Percentiles rank a stretch among this genome's conserved stretches.
Evolutionary conservation across 2,797 vertebrate species (phyloP).

Genomic region (Scolopax bukidnonensis): DNA sequence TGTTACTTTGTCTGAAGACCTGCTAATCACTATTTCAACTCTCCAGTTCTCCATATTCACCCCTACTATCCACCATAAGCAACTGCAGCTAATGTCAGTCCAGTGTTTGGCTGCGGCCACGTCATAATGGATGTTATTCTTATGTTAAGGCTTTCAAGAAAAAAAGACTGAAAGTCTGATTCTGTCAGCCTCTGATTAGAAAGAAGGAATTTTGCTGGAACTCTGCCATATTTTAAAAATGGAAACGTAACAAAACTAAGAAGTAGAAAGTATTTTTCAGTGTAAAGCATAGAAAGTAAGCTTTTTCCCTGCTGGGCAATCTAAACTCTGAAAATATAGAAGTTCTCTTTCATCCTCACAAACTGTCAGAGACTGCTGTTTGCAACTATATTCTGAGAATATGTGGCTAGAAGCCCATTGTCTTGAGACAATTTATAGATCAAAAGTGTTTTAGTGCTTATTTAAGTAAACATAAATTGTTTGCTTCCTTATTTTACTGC

Average conservation of each 20-base stretch:
- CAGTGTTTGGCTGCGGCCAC: not conserved
- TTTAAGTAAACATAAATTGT: not conserved
- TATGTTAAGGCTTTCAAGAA: not conserved
- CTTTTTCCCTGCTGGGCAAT: not conserved
- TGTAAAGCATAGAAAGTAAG: not conserved
- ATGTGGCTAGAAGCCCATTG: not conserved
- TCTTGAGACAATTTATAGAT: not conserved
- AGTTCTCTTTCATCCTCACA: not conserved
- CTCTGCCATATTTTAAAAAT: not conserved
- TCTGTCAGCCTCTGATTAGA: not conserved
- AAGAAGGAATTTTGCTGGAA: not conserved
- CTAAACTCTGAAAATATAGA: not conserved
- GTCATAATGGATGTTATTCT: not conserved
- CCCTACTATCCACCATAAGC: not conserved
- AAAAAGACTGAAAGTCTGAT: not conserved
- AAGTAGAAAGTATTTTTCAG: not conserved
- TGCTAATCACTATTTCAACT: not conserved
- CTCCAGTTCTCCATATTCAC: not conserved
- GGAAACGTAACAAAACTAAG: not conserved
- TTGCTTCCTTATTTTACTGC: not conserved
- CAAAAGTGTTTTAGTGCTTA: not conserved
- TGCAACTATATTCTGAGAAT: not conserved
- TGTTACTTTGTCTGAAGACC: not conserved
- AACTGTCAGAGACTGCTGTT: not conserved
- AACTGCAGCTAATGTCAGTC: not conserved